Evolutionary conservation across 2,113 vertebrate genomes (phyloP).

Genomic region (Aegithalos caudatus): DNA sequence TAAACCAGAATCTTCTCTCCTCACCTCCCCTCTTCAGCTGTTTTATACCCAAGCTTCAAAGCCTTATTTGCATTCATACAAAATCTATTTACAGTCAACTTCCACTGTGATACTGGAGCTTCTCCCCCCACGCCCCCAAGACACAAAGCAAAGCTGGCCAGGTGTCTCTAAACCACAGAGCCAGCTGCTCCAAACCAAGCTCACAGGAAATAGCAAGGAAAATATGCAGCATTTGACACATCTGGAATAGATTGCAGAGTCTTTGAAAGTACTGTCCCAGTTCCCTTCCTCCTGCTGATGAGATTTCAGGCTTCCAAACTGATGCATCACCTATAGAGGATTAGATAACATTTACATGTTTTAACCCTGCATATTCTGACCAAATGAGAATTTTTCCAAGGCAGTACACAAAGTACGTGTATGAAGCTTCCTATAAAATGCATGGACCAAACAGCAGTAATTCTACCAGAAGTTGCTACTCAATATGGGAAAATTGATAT

Average conservation of each 20-base stretch:
- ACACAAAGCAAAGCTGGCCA: slow-evolving; percentile 48
- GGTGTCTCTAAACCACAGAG: slow-evolving; percentile 47
- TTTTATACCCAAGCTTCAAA: slow-evolving; percentile 7
- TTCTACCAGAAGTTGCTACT: neutral
- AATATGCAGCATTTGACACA: slow-evolving; percentile 46
- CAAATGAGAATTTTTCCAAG: neutral
- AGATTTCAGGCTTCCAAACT: slow-evolving; percentile 60
- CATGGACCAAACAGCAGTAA: neutral
- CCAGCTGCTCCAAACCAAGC: slow-evolving; percentile 51
- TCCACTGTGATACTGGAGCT: neutral
- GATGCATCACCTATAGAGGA: slow-evolving; percentile 6
- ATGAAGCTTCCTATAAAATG: neutral
- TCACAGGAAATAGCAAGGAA: slow-evolving; percentile 68
- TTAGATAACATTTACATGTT: neutral
- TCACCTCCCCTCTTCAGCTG: neutral
- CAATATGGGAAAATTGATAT: neutral
- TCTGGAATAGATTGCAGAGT: slow-evolving; percentile 51
- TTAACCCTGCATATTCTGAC: slow-evolving; percentile 6
- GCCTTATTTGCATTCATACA: neutral
- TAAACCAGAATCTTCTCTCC: neutral
- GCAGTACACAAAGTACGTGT: neutral
- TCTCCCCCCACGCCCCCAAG: neutral
- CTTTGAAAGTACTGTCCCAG: slow-evolving; percentile 58
- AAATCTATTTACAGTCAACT: slow-evolving; percentile 41
- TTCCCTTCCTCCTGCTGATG: slow-evolving; percentile 46